phyloP scores from a whole-genome alignment of 2,888 invertebrate species.

The Eupeodes latifasciatus region DNA sequence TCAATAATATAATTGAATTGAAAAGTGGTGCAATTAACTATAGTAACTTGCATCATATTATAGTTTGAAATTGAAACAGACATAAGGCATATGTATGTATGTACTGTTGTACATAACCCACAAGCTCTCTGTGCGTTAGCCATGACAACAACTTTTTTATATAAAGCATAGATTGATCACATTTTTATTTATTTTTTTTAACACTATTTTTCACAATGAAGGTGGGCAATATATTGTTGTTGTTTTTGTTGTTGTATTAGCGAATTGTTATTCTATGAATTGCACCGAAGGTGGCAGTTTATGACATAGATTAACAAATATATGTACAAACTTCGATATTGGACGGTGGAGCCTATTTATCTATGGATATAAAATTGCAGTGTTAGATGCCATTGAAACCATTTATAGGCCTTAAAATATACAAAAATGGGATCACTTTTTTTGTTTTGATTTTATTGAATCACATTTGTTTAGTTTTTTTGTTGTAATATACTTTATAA shows the following conservation, averaged over 20 bases:
- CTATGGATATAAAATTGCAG: not conserved
- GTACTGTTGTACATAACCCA: constrained; percentile 9
- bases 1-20: constrained; percentile 24
- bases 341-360: not conserved
- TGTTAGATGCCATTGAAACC: constrained; percentile 42
- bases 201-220: not conserved
- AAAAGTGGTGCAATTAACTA: constrained; percentile 56
- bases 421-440: constrained; percentile 49
- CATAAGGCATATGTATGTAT: not conserved
- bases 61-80: constrained; percentile 41
- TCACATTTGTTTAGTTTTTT: not conserved
- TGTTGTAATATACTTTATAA: too few relatives aligned
- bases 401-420: constrained; percentile 45
- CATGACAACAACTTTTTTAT: constrained; percentile 28
- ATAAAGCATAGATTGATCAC: constrained; percentile 7
- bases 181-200: not conserved
- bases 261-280: constrained; percentile 30
- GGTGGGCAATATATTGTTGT: not conserved
- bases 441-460: not conserved
- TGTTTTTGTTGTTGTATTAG: not conserved
- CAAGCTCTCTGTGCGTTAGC: constrained; percentile 19
- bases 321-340: not conserved
- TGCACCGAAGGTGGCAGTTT: constrained; percentile 45
- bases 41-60: constrained; percentile 53
- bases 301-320: constrained; percentile 44